Evolutionary conservation across 2,797 vertebrate species (phyloP).

Genomic region (Cebuella pygmaea): DNA sequence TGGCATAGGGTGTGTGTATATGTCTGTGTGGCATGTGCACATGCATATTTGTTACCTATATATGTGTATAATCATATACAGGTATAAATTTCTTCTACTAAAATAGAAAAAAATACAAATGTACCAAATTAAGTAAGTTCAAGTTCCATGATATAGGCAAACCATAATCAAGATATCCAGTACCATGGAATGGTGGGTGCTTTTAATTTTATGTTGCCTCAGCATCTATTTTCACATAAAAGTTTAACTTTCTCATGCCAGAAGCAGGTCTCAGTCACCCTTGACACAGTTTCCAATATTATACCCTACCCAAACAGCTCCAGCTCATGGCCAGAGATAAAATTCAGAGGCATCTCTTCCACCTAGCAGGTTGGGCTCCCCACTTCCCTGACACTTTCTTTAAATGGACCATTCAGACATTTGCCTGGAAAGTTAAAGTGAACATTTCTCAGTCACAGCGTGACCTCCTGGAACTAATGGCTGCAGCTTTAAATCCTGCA

Average conservation of each 20-base stretch:
- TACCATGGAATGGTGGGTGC: not conserved
- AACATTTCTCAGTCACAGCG: not conserved
- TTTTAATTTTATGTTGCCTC: not conserved
- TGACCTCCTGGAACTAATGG: not conserved
- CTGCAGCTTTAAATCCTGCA: not conserved
- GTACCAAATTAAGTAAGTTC: not conserved
- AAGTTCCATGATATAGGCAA: not conserved
- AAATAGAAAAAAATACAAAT: not conserved
- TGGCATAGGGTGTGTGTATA: not conserved
- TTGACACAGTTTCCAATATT: not conserved
- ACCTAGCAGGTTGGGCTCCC: not conserved
- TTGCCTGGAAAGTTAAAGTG: not conserved
- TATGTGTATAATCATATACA: not conserved
- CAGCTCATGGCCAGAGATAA: not conserved
- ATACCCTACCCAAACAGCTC: not conserved
- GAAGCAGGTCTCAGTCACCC: not conserved
- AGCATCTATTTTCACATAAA: not conserved
- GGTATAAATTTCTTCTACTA: not conserved
- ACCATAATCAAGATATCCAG: not conserved
- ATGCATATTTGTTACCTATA: not conserved
- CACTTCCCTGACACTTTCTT: not conserved
- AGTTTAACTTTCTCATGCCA: not conserved
- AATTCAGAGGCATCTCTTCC: not conserved
- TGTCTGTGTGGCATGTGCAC: too few relatives aligned
- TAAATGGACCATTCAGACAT: not conserved